Evolutionary conservation across 2,797 vertebrate genomes (phyloP).

Genomic region (Eleutherodactylus coqui): DNA sequence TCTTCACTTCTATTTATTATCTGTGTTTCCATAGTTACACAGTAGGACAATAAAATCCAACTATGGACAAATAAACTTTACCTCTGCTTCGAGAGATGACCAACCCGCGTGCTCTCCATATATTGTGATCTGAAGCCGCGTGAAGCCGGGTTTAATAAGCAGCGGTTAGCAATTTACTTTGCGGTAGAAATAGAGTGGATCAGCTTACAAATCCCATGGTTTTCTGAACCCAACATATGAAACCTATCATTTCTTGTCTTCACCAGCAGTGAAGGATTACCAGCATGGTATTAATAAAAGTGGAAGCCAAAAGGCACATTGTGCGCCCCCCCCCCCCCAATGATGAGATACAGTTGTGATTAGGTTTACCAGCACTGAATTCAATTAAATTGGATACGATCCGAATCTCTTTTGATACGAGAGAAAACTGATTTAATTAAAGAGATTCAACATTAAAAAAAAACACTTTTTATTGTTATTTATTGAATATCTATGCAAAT

Average conservation of each 20-base stretch:
- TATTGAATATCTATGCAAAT: background rate
- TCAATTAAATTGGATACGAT: slow-evolving; percentile 17
- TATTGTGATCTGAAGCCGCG: slow-evolving; percentile 30
- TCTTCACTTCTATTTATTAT: slow-evolving; percentile 47
- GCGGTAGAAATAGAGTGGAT: slow-evolving; percentile 9
- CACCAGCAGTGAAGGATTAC: slow-evolving; percentile 6
- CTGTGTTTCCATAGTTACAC: slow-evolving; percentile 37
- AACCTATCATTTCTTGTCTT: slow-evolving; percentile 38
- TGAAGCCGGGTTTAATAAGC: slow-evolving; percentile 33
- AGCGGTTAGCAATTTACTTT: slow-evolving; percentile 42
- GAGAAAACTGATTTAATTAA: slow-evolving; percentile 20
- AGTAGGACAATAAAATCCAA: slow-evolving; percentile 46
- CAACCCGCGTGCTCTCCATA: slow-evolving; percentile 25
- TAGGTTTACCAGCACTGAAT: background rate
- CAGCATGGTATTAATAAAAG: slow-evolving; percentile 10
- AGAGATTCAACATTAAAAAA: background rate
- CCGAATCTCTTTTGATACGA: background rate
- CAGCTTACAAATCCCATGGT: slow-evolving; percentile 19
- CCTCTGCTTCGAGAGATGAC: slow-evolving; percentile 20
- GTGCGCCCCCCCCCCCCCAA: background rate
- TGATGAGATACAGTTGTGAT: slow-evolving; percentile 8
- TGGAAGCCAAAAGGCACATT: slow-evolving; percentile 21
- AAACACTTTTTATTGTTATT: background rate
- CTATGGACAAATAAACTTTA: slow-evolving; percentile 8
- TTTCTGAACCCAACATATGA: slow-evolving; percentile 28